These are phyloP conservation scores for Sebastes hubbsi DNA, from an alignment of 2,797 vertebrate genomes.

Conservation along the genomic window DNA sequence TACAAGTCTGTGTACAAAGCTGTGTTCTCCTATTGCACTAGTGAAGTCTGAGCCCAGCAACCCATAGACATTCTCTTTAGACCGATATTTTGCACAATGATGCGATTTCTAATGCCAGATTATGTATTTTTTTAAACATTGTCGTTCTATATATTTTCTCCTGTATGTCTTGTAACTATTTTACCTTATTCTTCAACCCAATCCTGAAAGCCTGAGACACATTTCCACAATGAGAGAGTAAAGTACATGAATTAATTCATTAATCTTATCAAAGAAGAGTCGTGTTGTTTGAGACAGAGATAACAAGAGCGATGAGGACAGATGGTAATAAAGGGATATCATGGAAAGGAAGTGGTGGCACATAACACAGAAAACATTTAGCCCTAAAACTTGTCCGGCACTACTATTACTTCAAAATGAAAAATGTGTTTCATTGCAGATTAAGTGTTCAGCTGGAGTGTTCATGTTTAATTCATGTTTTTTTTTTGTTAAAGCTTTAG, in stretches of 20 bases:
- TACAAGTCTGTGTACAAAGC: conserved; percentile 50
- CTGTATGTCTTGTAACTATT: neutral
- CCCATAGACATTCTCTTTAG: neutral
- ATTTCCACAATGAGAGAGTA: neutral
- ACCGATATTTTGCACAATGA: neutral
- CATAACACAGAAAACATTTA: neutral
- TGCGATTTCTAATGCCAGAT: neutral
- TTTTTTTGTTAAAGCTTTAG: neutral
- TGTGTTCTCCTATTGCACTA: conserved; percentile 46
- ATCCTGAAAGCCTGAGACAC: neutral
- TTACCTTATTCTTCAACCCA: neutral
- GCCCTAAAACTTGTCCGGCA: neutral
- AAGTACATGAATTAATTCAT: neutral
- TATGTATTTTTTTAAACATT: neutral
- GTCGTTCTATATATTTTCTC: neutral
- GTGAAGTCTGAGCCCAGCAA: conserved; percentile 5
- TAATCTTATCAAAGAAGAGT: neutral
- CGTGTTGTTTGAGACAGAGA: neutral
- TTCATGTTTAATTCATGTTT: conserved; percentile 1
- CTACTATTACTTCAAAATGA: neutral
- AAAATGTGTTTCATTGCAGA: neutral
- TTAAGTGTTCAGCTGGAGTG: neutral
- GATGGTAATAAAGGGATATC: neutral
- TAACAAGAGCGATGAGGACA: neutral
- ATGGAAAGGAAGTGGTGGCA: neutral